Percentiles rank a stretch among this genome's conserved stretches.
These are phyloP conservation scores for Corydoras maculifer DNA, from an alignment of 2,113 vertebrate species.

Conservation along the genomic window DNA sequence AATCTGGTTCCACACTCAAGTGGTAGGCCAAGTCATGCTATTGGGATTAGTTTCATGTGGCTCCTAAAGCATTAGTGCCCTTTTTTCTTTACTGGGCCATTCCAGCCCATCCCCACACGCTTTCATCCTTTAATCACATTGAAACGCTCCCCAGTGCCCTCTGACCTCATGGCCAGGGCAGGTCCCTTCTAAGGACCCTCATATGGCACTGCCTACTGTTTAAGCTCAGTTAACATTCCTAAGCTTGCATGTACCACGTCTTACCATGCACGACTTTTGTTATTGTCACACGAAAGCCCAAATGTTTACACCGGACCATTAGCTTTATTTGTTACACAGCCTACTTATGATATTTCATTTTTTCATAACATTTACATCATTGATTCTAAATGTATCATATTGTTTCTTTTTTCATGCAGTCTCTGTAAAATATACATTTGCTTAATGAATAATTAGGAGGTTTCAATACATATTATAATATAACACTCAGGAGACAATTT, in stretches of 20 bases:
- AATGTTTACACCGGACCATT: neutral
- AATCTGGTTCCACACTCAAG: too few species aligned
- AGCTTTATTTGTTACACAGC: neutral
- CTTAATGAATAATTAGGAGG: too few species aligned
- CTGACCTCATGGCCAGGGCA: conserved; percentile 21
- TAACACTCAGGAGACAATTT: too few species aligned
- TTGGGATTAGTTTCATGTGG: conserved; percentile 8
- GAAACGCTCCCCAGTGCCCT: conserved; percentile 35
- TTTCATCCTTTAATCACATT: conserved; percentile 42
- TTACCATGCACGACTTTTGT: conserved; percentile 1
- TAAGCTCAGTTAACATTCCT: conserved; percentile 28
- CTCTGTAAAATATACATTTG: too few species aligned
- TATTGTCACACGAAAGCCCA: conserved; percentile 2
- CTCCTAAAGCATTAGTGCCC: conserved; percentile 13
- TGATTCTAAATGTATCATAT: too few species aligned
- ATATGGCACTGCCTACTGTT: conserved; percentile 16
- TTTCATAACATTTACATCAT: too few species aligned
- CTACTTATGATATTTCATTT: too few species aligned
- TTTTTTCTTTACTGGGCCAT: conserved; percentile 11
- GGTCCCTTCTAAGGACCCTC: conserved; percentile 12
- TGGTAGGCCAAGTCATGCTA: neutral
- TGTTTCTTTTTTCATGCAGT: too few species aligned
- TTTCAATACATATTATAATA: too few species aligned
- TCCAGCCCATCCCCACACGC: conserved; percentile 25
- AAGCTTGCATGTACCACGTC: conserved; percentile 1